Conservation (phyloP, 1,140 invertebrate species). For the Dinoponera quadriceps region DNA sequence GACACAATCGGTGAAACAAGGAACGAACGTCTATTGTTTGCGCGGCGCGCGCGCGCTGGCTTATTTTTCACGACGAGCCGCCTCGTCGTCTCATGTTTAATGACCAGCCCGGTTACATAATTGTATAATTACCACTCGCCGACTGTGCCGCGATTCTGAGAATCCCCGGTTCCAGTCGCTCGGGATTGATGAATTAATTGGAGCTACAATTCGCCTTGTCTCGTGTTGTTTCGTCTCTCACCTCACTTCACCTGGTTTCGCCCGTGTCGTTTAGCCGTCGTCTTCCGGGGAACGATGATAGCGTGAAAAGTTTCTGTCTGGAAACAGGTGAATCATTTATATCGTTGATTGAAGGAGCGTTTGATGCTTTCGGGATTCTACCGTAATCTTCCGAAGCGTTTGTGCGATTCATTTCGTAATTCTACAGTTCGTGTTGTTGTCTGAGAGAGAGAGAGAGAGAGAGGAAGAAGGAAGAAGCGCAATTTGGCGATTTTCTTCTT, state of each 20-base stretch:
- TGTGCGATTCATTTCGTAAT: constrained; percentile 30
- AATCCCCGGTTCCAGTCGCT: constrained; percentile 43
- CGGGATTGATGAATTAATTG: constrained; percentile 45
- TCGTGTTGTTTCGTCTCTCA: background rate
- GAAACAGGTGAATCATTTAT: background rate
- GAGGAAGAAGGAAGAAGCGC: background rate
- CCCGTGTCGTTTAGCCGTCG: background rate
- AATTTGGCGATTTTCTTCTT: constrained; percentile 27
- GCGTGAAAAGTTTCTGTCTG: background rate
- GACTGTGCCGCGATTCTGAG: constrained; percentile 62
- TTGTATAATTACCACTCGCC: constrained; percentile 73
- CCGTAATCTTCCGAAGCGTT: constrained; percentile 11
- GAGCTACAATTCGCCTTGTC: constrained; percentile 5
- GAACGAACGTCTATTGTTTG: background rate
- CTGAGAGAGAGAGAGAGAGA: background rate
- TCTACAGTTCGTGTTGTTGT: background rate
- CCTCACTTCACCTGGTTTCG: background rate
- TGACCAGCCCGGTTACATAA: constrained; percentile 68
- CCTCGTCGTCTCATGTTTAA: constrained; percentile 53
- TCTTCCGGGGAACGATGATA: background rate
- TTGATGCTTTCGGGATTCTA: background rate
- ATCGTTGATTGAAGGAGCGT: background rate
- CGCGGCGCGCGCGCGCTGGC: no score
- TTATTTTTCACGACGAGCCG: constrained; percentile 14
- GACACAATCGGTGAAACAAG: background rate